Base-by-base conservation (phyloP, 1,140 invertebrate genomes). In the Aricia agestis region DNA sequence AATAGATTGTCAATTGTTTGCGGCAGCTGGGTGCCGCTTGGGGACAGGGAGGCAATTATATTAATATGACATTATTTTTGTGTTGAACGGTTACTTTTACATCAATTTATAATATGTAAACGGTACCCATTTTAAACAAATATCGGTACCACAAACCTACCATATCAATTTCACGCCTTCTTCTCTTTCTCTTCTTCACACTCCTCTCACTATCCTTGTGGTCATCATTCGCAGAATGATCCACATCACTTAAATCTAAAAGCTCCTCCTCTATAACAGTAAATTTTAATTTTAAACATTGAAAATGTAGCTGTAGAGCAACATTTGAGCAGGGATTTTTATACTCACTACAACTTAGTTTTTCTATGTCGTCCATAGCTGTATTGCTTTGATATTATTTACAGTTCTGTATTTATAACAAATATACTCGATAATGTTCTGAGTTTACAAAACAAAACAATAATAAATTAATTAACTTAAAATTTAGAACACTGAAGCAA, bases 101-200 rank as follows among this genome's bases (percentile, higher is more conserved):
- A n/a, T n/a, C n/a, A n/a, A n/a, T n/a, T n/a, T n/a, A n/a, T n/a
- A n/a, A n/a, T n/a, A n/a, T n/a, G n/a, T n/a, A n/a, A n/a, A n/a
- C n/a, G n/a, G n/a, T n/a, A n/a, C n/a, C n/a, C n/a, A n/a, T 25
- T 25, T 25, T 25, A 25, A 25, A 25, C 3, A 25, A 25, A 0
- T 25, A 3, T 25, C 3, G 25, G 3, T 42, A 42, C 41, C 41
- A 42, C 42, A 19, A 6, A 67, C 32, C 9, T n/a, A 88, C 87
- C 87, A 87, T 88, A 67, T 91, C 91, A n/a, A 92, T 74, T 78
- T 92, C 91, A 31, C 89, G 84, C 66, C 87, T 86, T 79, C 88
- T 78, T 68, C 84, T 79, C 68, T 85, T 86, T 58, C 81, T 81
- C 67, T 87, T 90, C 66, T 85, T 89, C 2, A 80, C 78, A 78